phyloP scores from a whole-genome alignment of 2,888 invertebrate species.

The Protonemura montana region DNA sequence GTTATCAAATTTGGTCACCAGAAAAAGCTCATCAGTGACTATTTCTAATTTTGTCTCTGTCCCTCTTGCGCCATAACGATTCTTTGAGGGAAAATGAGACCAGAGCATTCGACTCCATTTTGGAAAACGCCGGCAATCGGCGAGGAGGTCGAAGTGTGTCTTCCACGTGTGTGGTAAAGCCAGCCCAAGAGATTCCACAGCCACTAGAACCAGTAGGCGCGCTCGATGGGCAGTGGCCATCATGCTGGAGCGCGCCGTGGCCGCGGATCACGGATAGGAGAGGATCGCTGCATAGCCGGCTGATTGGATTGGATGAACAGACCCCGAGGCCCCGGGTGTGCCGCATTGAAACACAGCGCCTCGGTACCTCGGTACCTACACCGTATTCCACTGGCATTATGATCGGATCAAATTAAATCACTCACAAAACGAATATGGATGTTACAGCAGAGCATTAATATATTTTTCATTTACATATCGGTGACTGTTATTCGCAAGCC shows the following conservation, averaged over 20 bases:
- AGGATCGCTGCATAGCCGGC: not conserved
- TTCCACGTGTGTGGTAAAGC: constrained; percentile 22
- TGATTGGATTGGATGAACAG: not conserved
- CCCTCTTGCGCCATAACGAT: no score
- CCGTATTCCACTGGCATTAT: no score
- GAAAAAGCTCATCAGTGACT: no score
- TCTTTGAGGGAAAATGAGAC: no score
- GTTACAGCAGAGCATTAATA: no score
- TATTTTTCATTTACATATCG: no score
- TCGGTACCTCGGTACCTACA: not conserved
- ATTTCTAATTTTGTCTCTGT: no score
- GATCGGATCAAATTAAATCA: no score
- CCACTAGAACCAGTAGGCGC: not conserved
- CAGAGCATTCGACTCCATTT: not conserved
- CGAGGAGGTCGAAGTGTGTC: constrained; percentile 1
- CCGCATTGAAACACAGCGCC: not conserved
- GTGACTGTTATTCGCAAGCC: no score
- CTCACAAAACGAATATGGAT: no score
- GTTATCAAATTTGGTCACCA: not conserved
- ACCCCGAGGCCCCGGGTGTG: not conserved
- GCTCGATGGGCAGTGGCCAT: not conserved
- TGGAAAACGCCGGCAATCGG: not conserved
- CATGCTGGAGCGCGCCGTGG: not conserved
- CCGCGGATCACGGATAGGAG: no score
- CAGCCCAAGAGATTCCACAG: not conserved